Evolutionary conservation across 2,797 vertebrate genomes (phyloP), one percentile per base, ranked within the genome.

Genomic region (Babyrousa celebensis): DNA sequence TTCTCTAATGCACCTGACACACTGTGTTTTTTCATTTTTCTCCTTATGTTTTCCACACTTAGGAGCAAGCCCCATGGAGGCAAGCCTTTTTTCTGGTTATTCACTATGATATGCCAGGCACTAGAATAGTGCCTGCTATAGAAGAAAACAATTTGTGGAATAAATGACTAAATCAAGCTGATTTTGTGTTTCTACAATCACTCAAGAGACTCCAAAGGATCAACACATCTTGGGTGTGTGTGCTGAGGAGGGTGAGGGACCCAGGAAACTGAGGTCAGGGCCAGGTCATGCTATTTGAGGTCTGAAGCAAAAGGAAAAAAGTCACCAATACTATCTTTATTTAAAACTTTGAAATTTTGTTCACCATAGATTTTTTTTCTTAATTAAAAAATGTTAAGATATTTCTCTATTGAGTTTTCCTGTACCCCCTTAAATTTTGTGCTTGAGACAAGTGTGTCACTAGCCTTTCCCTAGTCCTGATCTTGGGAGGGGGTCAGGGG

Each of bases 301-400:
- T 83, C 7, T 54, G 32, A 91, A 32, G 4, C 11, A 74, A 90
- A 70, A 71, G 60, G 17, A 70, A 94, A 89, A 91, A 88, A 70
- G 16, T 52, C 36, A 80, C 1, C 12, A 4, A 77, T 25, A 25
- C 23, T 70, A 23, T 67, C 52, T 77, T 67, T 88, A 63, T 72
- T 79, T 74, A 87, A 89, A n/a, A 83, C 63, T 52, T 83, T 86
- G 40, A 71, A 92, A 71, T 89, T 83, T 94, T 60, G 7, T 85
- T 94, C n/a, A 7, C 29, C 3, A 16, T 83, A 2, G 12, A 21
- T 21, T 25, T 54, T 58, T 85, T 78, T 67, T 63, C 52, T 48
- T 48, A 75, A 14, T 67, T 58, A 1, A 71, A 58, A 67, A 85
- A 36, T 6, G 29, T 72, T 23, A 70, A 85, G 43, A 84, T 86